phyloP scores from a whole-genome alignment of 1,140 invertebrate species.

The Hylaeus anthracinus region DNA sequence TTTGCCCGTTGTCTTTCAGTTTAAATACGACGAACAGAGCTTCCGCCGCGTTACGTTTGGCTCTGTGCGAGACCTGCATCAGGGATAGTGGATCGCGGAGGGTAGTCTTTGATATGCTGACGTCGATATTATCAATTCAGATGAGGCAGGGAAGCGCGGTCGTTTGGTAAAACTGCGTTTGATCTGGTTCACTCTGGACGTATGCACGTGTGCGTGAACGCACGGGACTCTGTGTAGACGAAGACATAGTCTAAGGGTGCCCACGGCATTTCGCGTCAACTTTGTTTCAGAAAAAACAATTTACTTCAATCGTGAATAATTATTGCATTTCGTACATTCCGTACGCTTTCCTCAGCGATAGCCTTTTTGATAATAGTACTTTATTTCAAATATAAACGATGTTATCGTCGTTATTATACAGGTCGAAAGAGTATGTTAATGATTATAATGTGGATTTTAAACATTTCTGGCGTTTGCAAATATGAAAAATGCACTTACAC shows the following conservation, averaged over 20 bases:
- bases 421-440: too few species aligned
- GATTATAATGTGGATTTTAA: too few species aligned
- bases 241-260: conserved; percentile 38
- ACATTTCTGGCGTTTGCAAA: too few species aligned
- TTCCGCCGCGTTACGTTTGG: conserved; percentile 56
- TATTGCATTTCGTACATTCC: neutral
- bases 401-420: neutral
- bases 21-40: conserved; percentile 53
- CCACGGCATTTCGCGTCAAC: conserved; percentile 60
- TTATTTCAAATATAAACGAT: neutral
- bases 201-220: conserved; percentile 26
- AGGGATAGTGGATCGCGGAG: conserved; percentile 40
- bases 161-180: conserved; percentile 78
- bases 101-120: conserved; percentile 79
- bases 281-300: conserved; percentile 38
- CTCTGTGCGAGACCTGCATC: conserved; percentile 41
- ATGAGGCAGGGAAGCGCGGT: conserved; percentile 73
- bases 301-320: neutral
- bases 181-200: conserved; percentile 70
- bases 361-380: too few species aligned
- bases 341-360: too few species aligned
- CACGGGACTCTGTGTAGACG: conserved; percentile 13
- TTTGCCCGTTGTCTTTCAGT: conserved; percentile 45
- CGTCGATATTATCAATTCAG: conserved; percentile 79
- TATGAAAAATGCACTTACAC: too few species aligned